These are phyloP conservation scores for Eupsittula cactorum DNA, from an alignment of 2,113 vertebrate species.

Conservation along the genomic window DNA sequence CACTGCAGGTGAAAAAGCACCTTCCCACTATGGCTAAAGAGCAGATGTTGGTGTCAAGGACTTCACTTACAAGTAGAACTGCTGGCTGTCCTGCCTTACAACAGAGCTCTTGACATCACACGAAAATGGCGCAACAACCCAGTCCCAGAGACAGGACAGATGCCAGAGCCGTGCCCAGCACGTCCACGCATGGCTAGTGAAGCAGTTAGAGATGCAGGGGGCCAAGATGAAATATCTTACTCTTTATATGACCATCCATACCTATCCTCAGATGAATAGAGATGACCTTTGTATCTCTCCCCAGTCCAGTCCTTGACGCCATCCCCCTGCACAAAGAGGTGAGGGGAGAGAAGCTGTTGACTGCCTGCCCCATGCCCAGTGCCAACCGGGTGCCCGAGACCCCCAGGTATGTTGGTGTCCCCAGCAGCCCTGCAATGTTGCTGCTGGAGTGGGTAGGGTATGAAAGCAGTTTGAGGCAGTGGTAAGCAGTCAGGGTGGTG, in stretches of 20 bases:
- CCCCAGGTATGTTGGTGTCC: rapidly evolving
- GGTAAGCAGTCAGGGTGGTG: too few species aligned
- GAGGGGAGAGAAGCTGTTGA: background rate
- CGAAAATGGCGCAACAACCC: rapidly evolving
- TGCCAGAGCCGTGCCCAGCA: too few species aligned
- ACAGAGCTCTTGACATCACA: rapidly evolving
- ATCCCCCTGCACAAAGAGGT: background rate
- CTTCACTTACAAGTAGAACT: rapidly evolving
- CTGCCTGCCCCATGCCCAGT: rapidly evolving
- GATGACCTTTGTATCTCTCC: background rate
- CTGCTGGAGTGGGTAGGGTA: background rate
- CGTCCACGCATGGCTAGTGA: too few species aligned
- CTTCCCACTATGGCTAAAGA: background rate
- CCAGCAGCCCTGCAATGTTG: background rate
- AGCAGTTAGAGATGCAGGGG: background rate
- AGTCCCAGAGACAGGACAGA: background rate
- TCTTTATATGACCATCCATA: background rate
- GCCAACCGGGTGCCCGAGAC: too few species aligned
- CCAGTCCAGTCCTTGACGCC: rapidly evolving
- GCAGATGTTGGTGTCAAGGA: background rate
- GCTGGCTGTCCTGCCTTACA: rapidly evolving
- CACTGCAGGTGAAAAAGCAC: background rate
- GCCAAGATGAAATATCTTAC: background rate
- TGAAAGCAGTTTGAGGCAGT: too few species aligned
- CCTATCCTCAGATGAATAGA: background rate